Base-by-base conservation (phyloP, 2,113 vertebrate genomes). In the Malurus elegans region DNA sequence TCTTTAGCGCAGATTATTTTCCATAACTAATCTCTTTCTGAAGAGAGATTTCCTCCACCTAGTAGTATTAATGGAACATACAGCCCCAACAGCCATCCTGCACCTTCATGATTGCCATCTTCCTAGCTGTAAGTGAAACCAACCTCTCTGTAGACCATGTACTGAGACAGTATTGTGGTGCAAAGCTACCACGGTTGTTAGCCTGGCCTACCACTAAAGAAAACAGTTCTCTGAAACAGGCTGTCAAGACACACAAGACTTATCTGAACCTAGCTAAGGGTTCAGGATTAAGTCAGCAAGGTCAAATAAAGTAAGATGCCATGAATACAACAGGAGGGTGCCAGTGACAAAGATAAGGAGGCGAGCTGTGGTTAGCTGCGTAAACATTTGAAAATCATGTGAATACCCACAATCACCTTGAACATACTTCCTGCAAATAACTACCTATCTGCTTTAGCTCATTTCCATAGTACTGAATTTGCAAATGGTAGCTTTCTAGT, bases 1-100 rank as follows among this genome's bases (percentile, higher is more conserved):
- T 69, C 31, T 70, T 69, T 84, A 76, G 84, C 84, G 87, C 42
- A 65, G 34, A 61, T 40, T 61, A 73, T 50, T 91, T 87, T 87
- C 73, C 25, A 4, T n/a, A 66, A 40, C 45, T 44, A 72, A 44
- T 53, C 36, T 71, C 76, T 45, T 20, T 47, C 73, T 91, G 58
- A 83, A 80, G 12, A 83, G 67, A 66, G 38, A 61, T 40, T 76
- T 86, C 76, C 54, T 86, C 54, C 56, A 94, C 14, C 9, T 69
- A 32, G 26, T 44, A 62, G 31, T 82, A 70, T 69, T 81, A 93
- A 92, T 61, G 38, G 36, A 89, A 71, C 18, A 16, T 8, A 45
- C 11, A 88, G 32, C 21, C 25, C 51, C 48, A 34, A 53, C 32
- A 17, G 29, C 11, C 44, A 45, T 17, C 44, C n/a, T 47, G 40